These are phyloP conservation scores for Vombatus ursinus DNA, from an alignment of 2,113 vertebrate genomes.

Conservation along the genomic window DNA sequence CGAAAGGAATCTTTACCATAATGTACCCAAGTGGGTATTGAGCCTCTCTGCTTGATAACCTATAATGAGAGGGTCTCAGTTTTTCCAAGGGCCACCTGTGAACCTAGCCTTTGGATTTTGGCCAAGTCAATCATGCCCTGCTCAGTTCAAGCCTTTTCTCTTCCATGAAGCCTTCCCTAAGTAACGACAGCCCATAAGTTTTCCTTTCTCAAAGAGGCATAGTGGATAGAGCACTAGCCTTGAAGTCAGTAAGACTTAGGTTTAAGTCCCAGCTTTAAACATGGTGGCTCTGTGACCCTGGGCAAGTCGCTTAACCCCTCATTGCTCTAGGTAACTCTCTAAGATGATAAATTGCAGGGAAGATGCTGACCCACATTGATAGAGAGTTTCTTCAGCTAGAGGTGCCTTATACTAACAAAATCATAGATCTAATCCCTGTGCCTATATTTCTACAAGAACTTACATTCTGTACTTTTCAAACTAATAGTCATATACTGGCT, in stretches of 20 bases:
- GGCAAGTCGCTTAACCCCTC: neutral
- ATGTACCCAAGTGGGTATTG: neutral
- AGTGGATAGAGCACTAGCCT: neutral
- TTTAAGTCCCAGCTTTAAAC: neutral
- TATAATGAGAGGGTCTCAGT: too few relatives aligned
- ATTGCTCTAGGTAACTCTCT: neutral
- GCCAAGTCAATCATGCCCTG: neutral
- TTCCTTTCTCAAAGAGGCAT: neutral
- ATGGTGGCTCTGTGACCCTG: neutral
- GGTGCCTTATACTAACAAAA: neutral
- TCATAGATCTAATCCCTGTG: neutral
- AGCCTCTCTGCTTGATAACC: neutral
- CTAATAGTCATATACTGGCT: neutral
- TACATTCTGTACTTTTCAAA: neutral
- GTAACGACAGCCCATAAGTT: neutral
- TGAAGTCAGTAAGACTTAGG: neutral
- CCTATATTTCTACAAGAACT: neutral
- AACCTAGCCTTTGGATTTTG: neutral
- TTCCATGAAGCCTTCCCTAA: neutral
- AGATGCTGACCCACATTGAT: neutral
- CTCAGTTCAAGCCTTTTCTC: neutral
- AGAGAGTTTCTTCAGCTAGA: neutral
- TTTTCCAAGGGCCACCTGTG: too few relatives aligned
- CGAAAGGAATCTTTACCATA: neutral
- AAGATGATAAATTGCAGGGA: neutral